Base-by-base conservation (phyloP, 2,888 invertebrate genomes). In the Harpalus rufipes region DNA sequence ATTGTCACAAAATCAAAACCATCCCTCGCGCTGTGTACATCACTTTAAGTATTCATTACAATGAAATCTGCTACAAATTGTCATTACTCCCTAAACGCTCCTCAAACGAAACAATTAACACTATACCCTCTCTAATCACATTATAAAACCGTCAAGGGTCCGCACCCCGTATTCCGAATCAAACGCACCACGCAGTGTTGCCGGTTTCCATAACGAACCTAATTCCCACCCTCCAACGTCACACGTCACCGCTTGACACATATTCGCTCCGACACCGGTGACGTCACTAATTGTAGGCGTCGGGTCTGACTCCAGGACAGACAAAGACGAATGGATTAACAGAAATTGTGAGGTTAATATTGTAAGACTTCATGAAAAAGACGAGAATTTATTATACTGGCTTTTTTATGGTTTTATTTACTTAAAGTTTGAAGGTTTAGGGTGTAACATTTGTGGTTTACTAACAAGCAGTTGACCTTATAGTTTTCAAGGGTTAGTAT, bases 241-340 rank as follows among this genome's bases (percentile, higher is more conserved):
- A 80, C 80, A 80, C 80, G 80, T 80, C 80, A 80, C 51, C 65
- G 80, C 58, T 80, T 80, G 80, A 80, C 80, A 80, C 80, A 80
- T 80, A 80, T 80, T 79, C 79, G 16, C 14, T n/a, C 39, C 10
- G 63, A 16, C 59, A 8, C n/a, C 51, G n/a, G 80, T 80, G 80
- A 80, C 80, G 80, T 80, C 80, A 80, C 80, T 80, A 80, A 80
- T 80, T 80, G 59, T 78, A 78, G 58, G 78, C 79, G 59, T n/a
- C 79, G 12, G 79, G 59, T 59, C 59, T 56, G 78, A 32, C 32
- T 32, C 56, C 44, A 41, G 8, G 78, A 12, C 10, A 76, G 76
- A 16, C 16, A 44, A 44, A 8, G 16, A 74, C 44, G 18, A 51
- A 21, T 63, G 63, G 63, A 63, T 63, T 63, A 63, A 63, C 10